A percentile compares a stretch with the other conserved stretches of the same genome.
Conservation (phyloP, 2,888 invertebrate genomes). For the Chloroclysta siterata region DNA sequence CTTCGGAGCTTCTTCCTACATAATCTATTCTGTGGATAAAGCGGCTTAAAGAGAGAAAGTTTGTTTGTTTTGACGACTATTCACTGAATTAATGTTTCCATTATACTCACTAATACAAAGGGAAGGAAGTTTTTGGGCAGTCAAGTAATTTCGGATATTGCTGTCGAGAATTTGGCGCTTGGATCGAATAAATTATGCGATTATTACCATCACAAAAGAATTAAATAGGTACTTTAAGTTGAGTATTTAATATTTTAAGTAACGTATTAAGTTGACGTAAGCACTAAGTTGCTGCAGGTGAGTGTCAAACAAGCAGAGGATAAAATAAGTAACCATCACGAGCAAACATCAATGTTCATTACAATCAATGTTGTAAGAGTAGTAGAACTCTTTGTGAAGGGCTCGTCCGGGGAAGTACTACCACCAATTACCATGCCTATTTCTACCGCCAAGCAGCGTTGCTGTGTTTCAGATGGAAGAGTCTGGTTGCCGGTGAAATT, state of each 20-base stretch:
- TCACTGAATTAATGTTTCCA: slow-evolving; percentile 36
- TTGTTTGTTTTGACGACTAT: slow-evolving; percentile 38
- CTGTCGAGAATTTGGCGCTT: slow-evolving; percentile 25
- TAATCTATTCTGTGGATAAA: neutral
- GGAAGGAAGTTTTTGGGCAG: slow-evolving; percentile 35
- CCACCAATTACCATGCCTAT: too few relatives aligned
- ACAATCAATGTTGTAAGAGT: too few relatives aligned
- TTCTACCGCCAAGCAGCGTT: too few relatives aligned
- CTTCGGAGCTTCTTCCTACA: neutral
- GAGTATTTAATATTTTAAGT: neutral
- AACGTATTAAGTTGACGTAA: neutral
- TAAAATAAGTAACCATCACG: too few relatives aligned
- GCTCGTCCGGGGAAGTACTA: too few relatives aligned
- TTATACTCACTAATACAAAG: slow-evolving; percentile 35
- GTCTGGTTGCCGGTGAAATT: too few relatives aligned
- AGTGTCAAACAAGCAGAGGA: too few relatives aligned
- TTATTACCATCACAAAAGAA: slow-evolving; percentile 14
- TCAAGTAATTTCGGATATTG: slow-evolving; percentile 40
- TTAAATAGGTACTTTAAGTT: slow-evolving; percentile 1
- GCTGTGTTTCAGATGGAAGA: too few relatives aligned
- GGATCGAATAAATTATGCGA: slow-evolving; percentile 14
- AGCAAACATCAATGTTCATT: too few relatives aligned
- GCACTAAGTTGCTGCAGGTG: neutral
- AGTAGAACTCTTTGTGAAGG: too few relatives aligned
- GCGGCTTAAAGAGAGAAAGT: slow-evolving; percentile 26